phyloP scores from a whole-genome alignment of 1,140 invertebrate species.

The Gonatopus flavifemur region DNA sequence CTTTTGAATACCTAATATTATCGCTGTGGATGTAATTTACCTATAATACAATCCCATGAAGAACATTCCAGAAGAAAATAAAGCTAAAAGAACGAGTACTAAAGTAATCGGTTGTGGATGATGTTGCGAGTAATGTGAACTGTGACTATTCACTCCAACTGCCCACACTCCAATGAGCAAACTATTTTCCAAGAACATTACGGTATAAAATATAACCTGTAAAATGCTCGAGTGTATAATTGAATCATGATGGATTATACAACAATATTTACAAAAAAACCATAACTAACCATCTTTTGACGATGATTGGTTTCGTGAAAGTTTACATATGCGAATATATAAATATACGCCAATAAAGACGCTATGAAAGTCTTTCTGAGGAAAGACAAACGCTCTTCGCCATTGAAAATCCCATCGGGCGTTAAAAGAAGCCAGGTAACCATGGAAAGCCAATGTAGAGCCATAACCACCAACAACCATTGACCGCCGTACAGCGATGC shows the following conservation, averaged over 20 bases:
- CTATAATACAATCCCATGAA: conserved; percentile 87
- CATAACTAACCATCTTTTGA: conserved; percentile 70
- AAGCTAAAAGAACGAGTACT: conserved; percentile 57
- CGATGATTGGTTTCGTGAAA: conserved; percentile 78
- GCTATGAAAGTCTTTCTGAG: conserved; percentile 69
- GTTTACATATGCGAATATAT: conserved; percentile 90
- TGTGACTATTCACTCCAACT: conserved; percentile 59
- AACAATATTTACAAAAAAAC: background rate
- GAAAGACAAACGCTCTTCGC: conserved; percentile 68
- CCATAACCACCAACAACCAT: conserved; percentile 74
- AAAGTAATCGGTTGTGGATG: conserved; percentile 58
- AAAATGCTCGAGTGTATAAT: conserved; percentile 14
- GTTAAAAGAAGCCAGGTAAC: conserved; percentile 80
- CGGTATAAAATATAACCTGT: conserved; percentile 82
- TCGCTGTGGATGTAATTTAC: conserved; percentile 33
- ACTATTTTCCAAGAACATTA: conserved; percentile 87
- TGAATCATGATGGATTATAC: background rate
- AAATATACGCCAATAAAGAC: conserved; percentile 79
- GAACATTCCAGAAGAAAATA: conserved; percentile 75
- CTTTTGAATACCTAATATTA: background rate
- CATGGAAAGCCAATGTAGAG: conserved; percentile 82
- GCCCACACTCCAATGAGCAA: conserved; percentile 74
- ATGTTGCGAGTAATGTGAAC: conserved; percentile 40
- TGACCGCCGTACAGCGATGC: conserved; percentile 73
- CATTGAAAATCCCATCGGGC: conserved; percentile 80